phyloP scores from a whole-genome alignment of 2,113 vertebrate genomes.

The Dermatemys mawii region DNA sequence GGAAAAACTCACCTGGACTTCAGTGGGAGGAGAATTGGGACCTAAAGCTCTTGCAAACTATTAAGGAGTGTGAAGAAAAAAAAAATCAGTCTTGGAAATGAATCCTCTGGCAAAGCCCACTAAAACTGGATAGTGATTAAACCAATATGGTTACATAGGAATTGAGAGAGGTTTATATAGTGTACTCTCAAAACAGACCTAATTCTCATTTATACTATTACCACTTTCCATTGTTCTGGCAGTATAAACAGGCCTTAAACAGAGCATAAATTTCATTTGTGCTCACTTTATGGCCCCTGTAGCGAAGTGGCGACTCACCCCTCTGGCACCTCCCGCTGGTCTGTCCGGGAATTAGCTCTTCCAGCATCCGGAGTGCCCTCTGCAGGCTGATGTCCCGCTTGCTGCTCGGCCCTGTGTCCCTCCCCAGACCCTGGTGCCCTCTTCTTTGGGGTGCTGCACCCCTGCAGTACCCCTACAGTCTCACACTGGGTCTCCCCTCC shows the following conservation, averaged over 20 bases:
- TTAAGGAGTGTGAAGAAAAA: background rate
- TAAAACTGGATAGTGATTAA: slow-evolving; percentile 17
- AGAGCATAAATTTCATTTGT: slow-evolving; percentile 58
- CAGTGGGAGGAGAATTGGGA: background rate
- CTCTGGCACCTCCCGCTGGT: no score
- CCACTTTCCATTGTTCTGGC: slow-evolving; percentile 58
- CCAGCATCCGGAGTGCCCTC: no score
- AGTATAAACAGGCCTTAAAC: slow-evolving; percentile 49
- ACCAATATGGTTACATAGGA: background rate
- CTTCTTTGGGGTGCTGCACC: no score
- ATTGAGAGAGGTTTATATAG: background rate
- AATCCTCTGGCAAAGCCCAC: background rate
- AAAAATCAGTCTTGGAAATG: background rate
- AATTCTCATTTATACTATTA: slow-evolving; percentile 58
- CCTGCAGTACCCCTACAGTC: no score
- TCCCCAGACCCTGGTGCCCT: no score
- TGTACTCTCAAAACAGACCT: slow-evolving; percentile 50
- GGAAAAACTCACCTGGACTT: background rate
- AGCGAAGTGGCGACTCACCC: no score
- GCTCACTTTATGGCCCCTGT: slow-evolving; percentile 60
- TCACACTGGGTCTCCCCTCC: no score
- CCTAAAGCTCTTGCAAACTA: background rate
- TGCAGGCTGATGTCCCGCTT: no score
- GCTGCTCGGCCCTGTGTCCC: no score
- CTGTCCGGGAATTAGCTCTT: no score